Evolutionary conservation across 2,888 invertebrate genomes (phyloP).

Genomic region (Drosophila falleni): DNA sequence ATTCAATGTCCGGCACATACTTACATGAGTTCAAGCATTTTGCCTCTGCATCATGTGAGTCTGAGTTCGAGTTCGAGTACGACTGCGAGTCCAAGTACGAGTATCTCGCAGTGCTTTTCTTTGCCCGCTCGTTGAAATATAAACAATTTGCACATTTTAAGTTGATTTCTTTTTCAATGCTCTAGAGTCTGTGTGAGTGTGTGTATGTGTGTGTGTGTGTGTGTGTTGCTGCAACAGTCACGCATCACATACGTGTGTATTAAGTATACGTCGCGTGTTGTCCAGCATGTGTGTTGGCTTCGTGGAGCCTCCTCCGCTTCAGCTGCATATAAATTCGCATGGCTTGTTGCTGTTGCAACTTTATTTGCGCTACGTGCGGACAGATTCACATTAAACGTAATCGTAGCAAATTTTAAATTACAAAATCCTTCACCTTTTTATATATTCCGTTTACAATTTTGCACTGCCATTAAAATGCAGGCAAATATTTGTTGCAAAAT

Average conservation of each 20-base stretch:
- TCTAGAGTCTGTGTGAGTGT: background rate
- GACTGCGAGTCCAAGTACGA: background rate
- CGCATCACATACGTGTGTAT: constrained; percentile 74
- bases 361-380: constrained; percentile 75
- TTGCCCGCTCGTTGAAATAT: constrained; percentile 49
- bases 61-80: constrained; percentile 1
- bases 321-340: constrained; percentile 39
- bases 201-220: background rate
- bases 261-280: constrained; percentile 75
- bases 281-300: constrained; percentile 63
- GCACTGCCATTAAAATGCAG: constrained; percentile 11
- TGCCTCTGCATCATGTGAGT: constrained; percentile 16
- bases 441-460: constrained; percentile 21
- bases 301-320: constrained; percentile 16
- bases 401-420: constrained; percentile 38
- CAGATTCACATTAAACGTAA: constrained; percentile 45
- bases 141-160: constrained; percentile 81
- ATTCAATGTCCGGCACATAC: constrained; percentile 79
- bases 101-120: constrained; percentile 27
- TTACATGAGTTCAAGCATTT: constrained; percentile 60
- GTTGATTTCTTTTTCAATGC: constrained; percentile 58
- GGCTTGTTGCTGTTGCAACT: constrained; percentile 48
- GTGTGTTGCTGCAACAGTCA: constrained; percentile 58
- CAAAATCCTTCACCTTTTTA: constrained; percentile 19
- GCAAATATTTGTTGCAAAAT: constrained; percentile 38